Evolutionary conservation across 2,113 vertebrate genomes (phyloP), one percentile per base, ranked within the genome.

Genomic region (Megaceryle maxima): DNA sequence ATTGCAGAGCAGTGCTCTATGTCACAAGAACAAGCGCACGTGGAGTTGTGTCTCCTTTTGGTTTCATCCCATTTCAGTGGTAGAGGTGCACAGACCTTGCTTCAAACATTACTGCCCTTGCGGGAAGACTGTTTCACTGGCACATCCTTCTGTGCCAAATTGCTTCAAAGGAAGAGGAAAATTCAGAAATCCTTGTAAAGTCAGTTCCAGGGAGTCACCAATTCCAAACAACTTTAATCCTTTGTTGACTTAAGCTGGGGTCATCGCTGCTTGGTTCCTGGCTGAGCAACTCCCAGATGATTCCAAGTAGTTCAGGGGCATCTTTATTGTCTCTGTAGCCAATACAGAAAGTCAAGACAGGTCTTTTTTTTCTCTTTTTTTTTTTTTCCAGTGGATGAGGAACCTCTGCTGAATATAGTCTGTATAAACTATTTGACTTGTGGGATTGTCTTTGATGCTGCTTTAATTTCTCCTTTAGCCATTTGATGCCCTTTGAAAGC

Each of bases 401-500:
- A 26, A 13, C n/a, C 55, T 80, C 55, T 80, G 83, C 66, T 1
- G 9, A 6, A 1, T 2, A 1, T 1, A 35, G 16, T 13, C 62
- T 74, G 50, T 51, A 7, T 16, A 9, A 55, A 18, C 70, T 7
- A 7, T 39, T 33, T 29, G 76, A 60, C 29, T 48, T 50, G 18
- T 14, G 68, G 63, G 33, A 6, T 18, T 51, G 75, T 62, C 77
- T 63, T 53, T 70, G 83, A 22, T 21, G 4, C 69, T 53, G 56
- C 75, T 69, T 24, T 85, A 44, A 9, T 19, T 48, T 76, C 37
- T 85, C 69, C 31, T 60, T 14, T 68, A 92, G 88, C 83, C 78
- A 48, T 91, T 41, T 76, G 39, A 44, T 74, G 41, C 53, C 53
- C 70, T 93, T 51, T 94, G 87, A 91, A 72, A 94, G 89, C 90